Base-by-base conservation (phyloP, 1,140 invertebrate species). In the Agrypnia vestita region DNA sequence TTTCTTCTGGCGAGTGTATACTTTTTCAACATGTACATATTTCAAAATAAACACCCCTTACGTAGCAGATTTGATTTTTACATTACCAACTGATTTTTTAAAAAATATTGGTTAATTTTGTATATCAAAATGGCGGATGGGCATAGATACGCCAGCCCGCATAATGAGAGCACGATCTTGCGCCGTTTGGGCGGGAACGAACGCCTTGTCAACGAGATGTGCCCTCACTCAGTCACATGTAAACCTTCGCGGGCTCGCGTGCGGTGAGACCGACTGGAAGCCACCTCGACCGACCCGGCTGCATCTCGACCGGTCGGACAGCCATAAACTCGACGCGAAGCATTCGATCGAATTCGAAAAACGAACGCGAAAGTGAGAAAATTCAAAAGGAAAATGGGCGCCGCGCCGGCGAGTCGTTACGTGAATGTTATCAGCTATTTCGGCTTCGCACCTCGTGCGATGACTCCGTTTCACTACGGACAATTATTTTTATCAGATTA, bases 181-280 rank as follows among this genome's bases (percentile, higher is more conserved):
- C 61, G 19, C 3, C 25, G 61, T 64, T 64, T 64, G 35, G 35
- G 61, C 61, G 61, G 35, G 61, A 64, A 64, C 25, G 61, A 64
- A 64, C 35, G n/a, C 35, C 61, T 64, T 64, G 61, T 64, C 35
- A 64, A 64, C 61, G 61, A 44, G 61, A 25, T 64, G 35, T 43
- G 61, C 61, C n/a, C 49, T 51, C n/a, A 51, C 19, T 64, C 61
- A 64, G 61, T 64, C 61, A 64, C 25, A 64, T 44, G 61, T 43
- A 64, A 64, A 64, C 61, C 61, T 64, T 43, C 61, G 61, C 61
- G 61, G 10, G 61, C 61, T n/a, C 35, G 19, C 19, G 61, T 64
- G n/a, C 61, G 9, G 3, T 59, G 15, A 17, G 21, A 11, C 21
- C 15, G 15, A 35, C 25, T 35, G 25, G 6, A 35, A 35, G 25